Evolutionary conservation across 1,140 invertebrate genomes (phyloP).

Genomic region (Neodiprion virginianus): DNA sequence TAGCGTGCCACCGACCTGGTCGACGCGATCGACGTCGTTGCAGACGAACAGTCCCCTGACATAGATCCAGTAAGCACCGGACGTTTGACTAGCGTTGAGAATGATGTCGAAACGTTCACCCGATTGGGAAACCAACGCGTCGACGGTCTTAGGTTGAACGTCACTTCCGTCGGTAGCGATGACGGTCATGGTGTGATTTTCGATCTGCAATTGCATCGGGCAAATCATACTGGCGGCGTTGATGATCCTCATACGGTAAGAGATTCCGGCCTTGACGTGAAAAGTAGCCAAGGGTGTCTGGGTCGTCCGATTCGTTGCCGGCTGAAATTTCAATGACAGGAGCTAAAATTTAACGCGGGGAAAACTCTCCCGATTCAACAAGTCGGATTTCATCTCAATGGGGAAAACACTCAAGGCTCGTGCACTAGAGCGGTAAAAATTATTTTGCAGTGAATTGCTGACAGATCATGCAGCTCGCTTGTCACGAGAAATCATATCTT

Average conservation of each 20-base stretch:
- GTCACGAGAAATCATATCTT: conserved; percentile 12
- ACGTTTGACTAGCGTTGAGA: neutral
- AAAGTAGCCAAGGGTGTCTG: conserved; percentile 36
- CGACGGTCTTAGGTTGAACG: neutral
- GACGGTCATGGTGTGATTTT: conserved; percentile 61
- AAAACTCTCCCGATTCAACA: no score
- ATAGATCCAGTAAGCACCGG: neutral
- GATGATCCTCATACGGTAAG: conserved; percentile 63
- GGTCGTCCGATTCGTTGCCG: conserved; percentile 13
- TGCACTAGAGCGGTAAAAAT: no score
- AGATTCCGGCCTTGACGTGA: conserved; percentile 37
- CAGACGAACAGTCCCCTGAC: conserved; percentile 1
- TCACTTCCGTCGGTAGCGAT: conserved; percentile 62
- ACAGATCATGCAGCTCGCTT: neutral
- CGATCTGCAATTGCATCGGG: conserved; percentile 60
- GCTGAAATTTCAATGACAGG: neutral
- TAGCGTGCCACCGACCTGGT: neutral
- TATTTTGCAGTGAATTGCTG: no score
- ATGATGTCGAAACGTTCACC: neutral
- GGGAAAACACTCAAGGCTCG: no score
- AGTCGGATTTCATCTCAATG: no score
- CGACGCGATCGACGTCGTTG: neutral
- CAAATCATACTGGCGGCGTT: conserved; percentile 62
- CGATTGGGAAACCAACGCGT: neutral
- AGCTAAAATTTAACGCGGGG: neutral